Evolutionary conservation across 2,797 vertebrate species (phyloP), one percentile per base, ranked within the genome.

Genomic region (Anableps anableps): DNA sequence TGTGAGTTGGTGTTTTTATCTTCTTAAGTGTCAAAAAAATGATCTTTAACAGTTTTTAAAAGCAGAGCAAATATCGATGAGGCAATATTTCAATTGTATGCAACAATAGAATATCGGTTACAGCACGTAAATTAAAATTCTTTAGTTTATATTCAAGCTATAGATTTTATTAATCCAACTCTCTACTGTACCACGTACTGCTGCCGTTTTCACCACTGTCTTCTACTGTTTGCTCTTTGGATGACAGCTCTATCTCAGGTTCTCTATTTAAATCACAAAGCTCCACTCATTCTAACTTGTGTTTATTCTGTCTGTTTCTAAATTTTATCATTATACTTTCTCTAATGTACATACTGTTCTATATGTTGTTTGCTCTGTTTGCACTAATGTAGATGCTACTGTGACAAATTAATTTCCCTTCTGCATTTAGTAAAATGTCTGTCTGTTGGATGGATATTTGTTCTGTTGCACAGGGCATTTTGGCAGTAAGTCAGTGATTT

Each of bases 41-140:
- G 7, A 23, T 80, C 50, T 86, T 83, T 48, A 41, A 51, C 34
- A 21, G 50, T 72, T 55, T 2, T 73, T 58, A 66, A 75, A 80
- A 26, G 66, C 72, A 75, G 73, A 77, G 8, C 17, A 7, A 45
- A 62, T 77, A 26, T 29, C n/a, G 1, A 4, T 31, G 13, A 29
- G n/a, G 13, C n/a, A 29, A 60, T 16, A 34, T 34, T 62, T 62
- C 7, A 62, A 1, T 7, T 62, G 16, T 13, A 60, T 17, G 14
- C 1, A 5, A 60, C 55, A 60, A 60, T 31, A 4, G 17, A 36
- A 38, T 9, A 38, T 38, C 23, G 34, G 21, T 66, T 23, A 66
- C 4, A 66, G 19, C 9, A 38, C 1, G 38, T 3, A 66, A 41
- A 41, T 23, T 66, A 0, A n/a, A 13, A n/a, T 13, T 5, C 11